phyloP scores from a whole-genome alignment of 2,797 vertebrate species.

The Lates japonicus region DNA sequence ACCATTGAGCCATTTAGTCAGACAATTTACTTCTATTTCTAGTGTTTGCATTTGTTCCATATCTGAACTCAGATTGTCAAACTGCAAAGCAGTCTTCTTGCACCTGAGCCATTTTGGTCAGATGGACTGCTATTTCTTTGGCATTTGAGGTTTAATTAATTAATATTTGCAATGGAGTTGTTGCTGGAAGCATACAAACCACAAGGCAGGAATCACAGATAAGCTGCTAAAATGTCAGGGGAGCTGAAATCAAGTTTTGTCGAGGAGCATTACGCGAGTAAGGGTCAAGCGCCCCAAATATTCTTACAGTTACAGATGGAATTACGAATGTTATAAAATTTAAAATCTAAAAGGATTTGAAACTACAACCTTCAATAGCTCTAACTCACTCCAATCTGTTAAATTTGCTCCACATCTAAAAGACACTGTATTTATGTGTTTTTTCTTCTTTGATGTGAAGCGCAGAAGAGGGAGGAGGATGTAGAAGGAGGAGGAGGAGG shows the following conservation, averaged over 20 bases:
- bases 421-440: constrained; percentile 36
- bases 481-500: constrained; percentile 7
- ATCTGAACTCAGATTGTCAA: no score
- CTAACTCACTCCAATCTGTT: constrained; percentile 38
- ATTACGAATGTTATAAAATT: constrained; percentile 65
- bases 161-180: no score
- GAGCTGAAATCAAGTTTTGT: constrained; percentile 34
- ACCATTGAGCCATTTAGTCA: no score
- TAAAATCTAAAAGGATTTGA: constrained; percentile 49
- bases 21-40: no score
- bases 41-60: no score
- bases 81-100: no score
- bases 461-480: constrained; percentile 22
- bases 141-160: no score
- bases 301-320: constrained; percentile 25
- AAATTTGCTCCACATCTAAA: constrained; percentile 59
- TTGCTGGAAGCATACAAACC: no score
- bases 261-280: constrained; percentile 2
- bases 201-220: no score
- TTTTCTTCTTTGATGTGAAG: constrained; percentile 61
- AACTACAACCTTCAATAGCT: constrained; percentile 37
- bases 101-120: no score
- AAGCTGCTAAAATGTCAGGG: constrained; percentile 12
- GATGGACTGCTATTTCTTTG: no score
- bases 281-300: constrained; percentile 32